Evolutionary conservation across 92 coral and sea anemone genomes (phyloP).

Genomic region (Epizoanthus scotinus): DNA sequence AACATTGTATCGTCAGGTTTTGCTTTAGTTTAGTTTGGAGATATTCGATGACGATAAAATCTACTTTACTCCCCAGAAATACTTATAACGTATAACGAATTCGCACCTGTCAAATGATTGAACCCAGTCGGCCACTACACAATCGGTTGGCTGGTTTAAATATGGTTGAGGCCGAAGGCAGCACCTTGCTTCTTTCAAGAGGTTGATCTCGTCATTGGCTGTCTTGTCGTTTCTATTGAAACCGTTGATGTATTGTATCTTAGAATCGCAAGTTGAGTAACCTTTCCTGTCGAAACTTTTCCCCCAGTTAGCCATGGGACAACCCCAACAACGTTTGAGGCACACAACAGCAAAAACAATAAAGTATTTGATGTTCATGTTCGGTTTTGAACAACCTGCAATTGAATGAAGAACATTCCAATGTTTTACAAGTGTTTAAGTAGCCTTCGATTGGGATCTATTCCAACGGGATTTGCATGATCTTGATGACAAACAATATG

Average conservation of each 20-base stretch:
- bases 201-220: conserved; percentile 32
- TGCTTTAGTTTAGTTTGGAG: no score
- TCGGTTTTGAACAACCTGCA: no score
- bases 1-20: no score
- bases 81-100: neutral
- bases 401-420: no score
- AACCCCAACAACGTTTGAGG: neutral
- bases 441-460: no score
- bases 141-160: conserved; percentile 46
- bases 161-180: conserved; percentile 56
- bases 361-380: neutral
- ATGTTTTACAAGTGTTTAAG: no score
- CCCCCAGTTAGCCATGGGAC: conserved; percentile 53
- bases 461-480: no score
- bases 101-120: conserved; percentile 48
- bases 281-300: conserved; percentile 56
- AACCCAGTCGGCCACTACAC: conserved; percentile 61
- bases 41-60: no score
- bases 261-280: conserved; percentile 44
- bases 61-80: neutral
- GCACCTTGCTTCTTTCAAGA: conserved; percentile 55
- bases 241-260: conserved; percentile 49
- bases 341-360: neutral
- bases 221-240: conserved; percentile 42
- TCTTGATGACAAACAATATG: no score